A percentile compares a stretch with the other conserved stretches of the same genome.
Evolutionary conservation across 2,113 vertebrate genomes (phyloP).

Genomic region (Sceloporus undulatus): DNA sequence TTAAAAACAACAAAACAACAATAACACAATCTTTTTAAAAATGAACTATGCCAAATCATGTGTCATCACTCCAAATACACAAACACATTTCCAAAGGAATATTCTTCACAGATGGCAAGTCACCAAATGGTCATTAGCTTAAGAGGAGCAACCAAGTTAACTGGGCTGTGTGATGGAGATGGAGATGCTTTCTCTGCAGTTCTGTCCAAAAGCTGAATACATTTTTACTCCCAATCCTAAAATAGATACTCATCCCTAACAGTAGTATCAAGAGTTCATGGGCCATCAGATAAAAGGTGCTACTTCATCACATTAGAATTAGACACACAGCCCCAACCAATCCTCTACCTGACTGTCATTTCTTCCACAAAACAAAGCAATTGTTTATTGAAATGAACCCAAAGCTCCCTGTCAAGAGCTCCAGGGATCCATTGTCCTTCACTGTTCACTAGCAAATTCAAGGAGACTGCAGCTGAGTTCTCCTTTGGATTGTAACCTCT

Average conservation of each 20-base stretch:
- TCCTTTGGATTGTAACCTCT: constrained; percentile 14
- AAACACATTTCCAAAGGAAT: background rate
- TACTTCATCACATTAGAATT: background rate
- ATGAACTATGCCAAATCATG: background rate
- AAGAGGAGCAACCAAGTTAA: background rate
- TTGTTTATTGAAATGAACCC: constrained; percentile 2
- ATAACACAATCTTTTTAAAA: background rate
- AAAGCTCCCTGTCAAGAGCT: background rate
- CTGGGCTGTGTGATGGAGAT: background rate
- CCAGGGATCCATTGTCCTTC: constrained; percentile 8
- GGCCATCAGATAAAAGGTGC: background rate
- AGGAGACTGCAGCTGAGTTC: background rate
- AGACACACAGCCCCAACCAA: background rate
- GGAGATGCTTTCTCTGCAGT: background rate
- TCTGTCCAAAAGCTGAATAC: background rate
- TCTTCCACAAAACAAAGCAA: background rate
- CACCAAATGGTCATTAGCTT: background rate
- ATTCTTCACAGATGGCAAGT: background rate
- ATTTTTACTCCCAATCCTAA: background rate
- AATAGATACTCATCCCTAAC: background rate
- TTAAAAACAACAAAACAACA: background rate
- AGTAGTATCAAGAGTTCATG: background rate
- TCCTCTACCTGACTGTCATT: background rate
- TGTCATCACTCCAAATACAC: background rate
- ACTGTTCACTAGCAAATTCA: constrained; percentile 19